phyloP scores from a whole-genome alignment of 2,888 invertebrate genomes.

The Drosophila mulleri region DNA sequence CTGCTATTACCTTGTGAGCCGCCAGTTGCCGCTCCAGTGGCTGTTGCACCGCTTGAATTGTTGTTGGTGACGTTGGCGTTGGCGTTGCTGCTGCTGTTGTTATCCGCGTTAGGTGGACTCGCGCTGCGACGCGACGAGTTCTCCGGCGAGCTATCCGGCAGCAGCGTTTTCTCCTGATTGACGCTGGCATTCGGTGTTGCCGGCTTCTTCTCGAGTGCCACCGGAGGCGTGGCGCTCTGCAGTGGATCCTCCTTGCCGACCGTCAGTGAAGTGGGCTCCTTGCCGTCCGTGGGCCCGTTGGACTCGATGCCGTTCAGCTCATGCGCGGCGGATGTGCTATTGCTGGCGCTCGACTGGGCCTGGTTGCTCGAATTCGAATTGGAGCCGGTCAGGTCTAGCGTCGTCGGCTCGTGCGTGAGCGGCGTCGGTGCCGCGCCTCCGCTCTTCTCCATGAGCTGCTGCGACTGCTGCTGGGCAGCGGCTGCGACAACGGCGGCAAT shows the following conservation, averaged over 20 bases:
- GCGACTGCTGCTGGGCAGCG: slow-evolving; percentile 56
- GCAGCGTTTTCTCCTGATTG: slow-evolving; percentile 48
- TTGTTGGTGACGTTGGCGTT: slow-evolving; percentile 26
- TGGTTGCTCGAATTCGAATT: slow-evolving; percentile 84
- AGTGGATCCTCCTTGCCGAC: slow-evolving; percentile 53
- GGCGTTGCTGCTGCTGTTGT: slow-evolving; percentile 54
- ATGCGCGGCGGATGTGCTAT: slow-evolving; percentile 63
- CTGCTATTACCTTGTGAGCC: slow-evolving; percentile 68
- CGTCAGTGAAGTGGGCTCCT: slow-evolving; percentile 40
- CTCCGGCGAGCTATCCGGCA: slow-evolving; percentile 71
- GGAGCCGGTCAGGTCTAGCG: slow-evolving; percentile 84
- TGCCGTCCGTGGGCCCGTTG: slow-evolving; percentile 70
- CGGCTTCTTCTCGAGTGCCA: slow-evolving; percentile 68
- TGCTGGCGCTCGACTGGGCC: slow-evolving; percentile 78
- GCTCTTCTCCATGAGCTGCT: slow-evolving; percentile 64
- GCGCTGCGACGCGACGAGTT: slow-evolving; percentile 70
- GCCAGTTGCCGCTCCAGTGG: slow-evolving; percentile 14
- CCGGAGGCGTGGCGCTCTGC: slow-evolving; percentile 66
- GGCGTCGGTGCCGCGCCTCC: slow-evolving; percentile 34
- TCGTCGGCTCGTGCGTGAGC: slow-evolving; percentile 79
- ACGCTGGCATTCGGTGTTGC: slow-evolving; percentile 54
- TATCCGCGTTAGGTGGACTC: slow-evolving; percentile 63
- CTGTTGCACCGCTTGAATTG: slow-evolving; percentile 24
- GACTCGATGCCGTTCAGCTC: slow-evolving; percentile 82
- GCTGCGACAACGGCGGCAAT: slow-evolving; percentile 68